phyloP scores from a whole-genome alignment of 1,140 invertebrate genomes.

The Eurosta solidaginis region DNA sequence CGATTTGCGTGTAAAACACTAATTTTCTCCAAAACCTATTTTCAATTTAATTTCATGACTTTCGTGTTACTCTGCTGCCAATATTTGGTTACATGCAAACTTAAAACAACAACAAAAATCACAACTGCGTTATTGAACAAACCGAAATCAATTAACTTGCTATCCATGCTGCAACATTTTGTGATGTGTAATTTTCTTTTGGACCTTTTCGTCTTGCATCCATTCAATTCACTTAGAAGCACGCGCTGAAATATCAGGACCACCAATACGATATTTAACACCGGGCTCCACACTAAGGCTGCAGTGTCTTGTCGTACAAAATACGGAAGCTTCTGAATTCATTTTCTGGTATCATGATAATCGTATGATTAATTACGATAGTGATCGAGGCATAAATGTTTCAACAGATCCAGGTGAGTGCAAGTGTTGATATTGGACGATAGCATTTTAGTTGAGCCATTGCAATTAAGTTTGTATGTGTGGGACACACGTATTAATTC shows the following conservation, averaged over 20 bases:
- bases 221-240: slow-evolving; percentile 70
- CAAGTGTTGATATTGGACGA: too few relatives aligned
- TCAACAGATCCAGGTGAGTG: slow-evolving; percentile 66
- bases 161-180: background rate
- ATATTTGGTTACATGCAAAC: background rate
- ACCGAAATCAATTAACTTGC: background rate
- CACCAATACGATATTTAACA: slow-evolving; percentile 83
- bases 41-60: slow-evolving; percentile 8
- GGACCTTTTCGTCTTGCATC: background rate
- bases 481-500: too few relatives aligned
- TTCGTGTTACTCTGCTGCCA: background rate
- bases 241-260: slow-evolving; percentile 80
- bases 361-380: slow-evolving; percentile 87
- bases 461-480: too few relatives aligned
- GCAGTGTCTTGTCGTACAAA: slow-evolving; percentile 78
- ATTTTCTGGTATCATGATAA: slow-evolving; percentile 92
- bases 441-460: too few relatives aligned
- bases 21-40: slow-evolving; percentile 12
- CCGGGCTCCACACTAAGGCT: slow-evolving; percentile 80
- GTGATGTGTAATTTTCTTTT: background rate
- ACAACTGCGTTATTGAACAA: background rate
- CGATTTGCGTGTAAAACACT: too few relatives aligned
- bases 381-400: slow-evolving; percentile 80
- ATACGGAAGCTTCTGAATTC: slow-evolving; percentile 80
- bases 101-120: background rate